A percentile compares a stretch with the other conserved stretches of the same genome.
Evolutionary conservation across 2,113 vertebrate species (phyloP).

Genomic region (Rhipidura dahli): DNA sequence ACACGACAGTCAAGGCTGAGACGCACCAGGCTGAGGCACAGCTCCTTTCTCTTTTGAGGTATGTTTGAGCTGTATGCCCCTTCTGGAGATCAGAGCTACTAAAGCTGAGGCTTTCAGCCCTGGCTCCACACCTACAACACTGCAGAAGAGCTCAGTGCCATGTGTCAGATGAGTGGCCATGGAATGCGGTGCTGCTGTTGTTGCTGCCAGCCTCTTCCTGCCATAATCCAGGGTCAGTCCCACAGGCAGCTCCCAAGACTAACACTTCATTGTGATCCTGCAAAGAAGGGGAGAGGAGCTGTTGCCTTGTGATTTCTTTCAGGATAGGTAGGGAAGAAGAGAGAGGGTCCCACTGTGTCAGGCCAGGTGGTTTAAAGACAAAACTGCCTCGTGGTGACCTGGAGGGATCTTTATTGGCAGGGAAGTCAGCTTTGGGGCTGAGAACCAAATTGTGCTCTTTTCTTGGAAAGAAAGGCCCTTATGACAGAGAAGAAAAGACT

Average conservation of each 20-base stretch:
- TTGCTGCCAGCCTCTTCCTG: background rate
- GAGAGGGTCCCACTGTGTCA: background rate
- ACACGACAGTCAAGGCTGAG: background rate
- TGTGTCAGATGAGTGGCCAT: background rate
- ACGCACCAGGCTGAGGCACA: background rate
- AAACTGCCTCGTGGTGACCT: background rate
- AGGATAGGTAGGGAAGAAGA: background rate
- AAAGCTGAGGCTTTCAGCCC: background rate
- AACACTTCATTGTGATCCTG: background rate
- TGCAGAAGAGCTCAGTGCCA: background rate
- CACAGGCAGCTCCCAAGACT: background rate
- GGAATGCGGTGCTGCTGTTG: background rate
- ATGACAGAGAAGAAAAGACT: background rate
- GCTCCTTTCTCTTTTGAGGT: background rate
- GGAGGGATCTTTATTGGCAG: background rate
- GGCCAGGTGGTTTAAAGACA: background rate
- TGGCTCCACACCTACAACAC: background rate
- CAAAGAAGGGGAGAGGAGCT: background rate
- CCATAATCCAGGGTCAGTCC: background rate
- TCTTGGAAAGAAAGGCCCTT: background rate
- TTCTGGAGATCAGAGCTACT: background rate
- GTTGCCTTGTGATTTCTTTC: background rate
- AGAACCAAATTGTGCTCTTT: background rate
- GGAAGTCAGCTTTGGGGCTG: background rate
- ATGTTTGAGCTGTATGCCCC: background rate